Evolutionary conservation across 1,140 invertebrate species (phyloP), one percentile per base, ranked within the genome.

Genomic region (Cotesia chilonis): DNA sequence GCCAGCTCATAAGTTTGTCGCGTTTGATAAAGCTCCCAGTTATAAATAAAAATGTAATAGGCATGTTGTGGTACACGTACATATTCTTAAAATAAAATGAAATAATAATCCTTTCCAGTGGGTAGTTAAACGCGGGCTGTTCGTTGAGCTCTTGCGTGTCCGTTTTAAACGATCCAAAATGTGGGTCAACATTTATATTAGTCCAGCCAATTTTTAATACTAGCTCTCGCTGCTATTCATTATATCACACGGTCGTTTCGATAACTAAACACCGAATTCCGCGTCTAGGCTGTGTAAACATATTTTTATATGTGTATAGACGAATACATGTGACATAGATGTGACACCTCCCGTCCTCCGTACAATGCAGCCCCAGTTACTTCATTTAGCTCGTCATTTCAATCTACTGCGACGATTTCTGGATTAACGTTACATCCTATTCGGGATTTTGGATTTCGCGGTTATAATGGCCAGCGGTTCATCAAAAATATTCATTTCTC

Each of bases 111-210:
- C n/a, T 55, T 7, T 55, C n/a, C 54, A 17, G 54, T 14, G 35
- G 36, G 28, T 28, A 28, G 28, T 3, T 28, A 28, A 28, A 28
- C 28, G 28, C 28, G 28, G 28, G 28, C 28, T 28, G 28, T 28
- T 28, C 28, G 3, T 28, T 28, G 28, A 1, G 28, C 28, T 28
- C 37, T 71, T 57, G 70, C 70, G 63, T 71, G 70, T 59, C 51
- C 57, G 47, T 70, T 70, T 70, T 17, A 71, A 57, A 51, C 41
- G 64, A 7, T 28, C 4, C 17, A 38, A 51, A 28, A 71, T 71
- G 52, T 71, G 57, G 70, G 70, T 66, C 70, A 66, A 71, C 70
- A 71, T 71, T 71, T 71, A 71, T 71, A 71, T 71, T 64, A 65
- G 61, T 47, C 35, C 10, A 65, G 17, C 61, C 70, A 66, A 65